These are phyloP conservation scores for Dexiosoma caninum DNA, from an alignment of 2,888 invertebrate genomes.

Conservation along the genomic window DNA sequence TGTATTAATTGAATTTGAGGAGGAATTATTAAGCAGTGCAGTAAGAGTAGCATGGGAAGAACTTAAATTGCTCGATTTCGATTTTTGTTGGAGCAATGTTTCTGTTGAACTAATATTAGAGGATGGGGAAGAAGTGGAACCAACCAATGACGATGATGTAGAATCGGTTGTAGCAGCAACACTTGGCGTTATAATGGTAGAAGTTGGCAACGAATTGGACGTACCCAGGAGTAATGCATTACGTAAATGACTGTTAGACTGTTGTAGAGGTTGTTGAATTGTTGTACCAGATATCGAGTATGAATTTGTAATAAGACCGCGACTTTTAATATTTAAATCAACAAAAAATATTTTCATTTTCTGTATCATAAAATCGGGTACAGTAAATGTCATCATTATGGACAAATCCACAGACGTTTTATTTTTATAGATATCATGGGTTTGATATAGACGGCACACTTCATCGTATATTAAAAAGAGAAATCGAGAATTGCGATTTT, in stretches of 20 bases:
- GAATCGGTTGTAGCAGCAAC: conserved; percentile 44
- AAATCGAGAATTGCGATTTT: conserved; percentile 81
- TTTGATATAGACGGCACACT: conserved; percentile 80
- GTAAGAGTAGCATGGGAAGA: conserved; percentile 77
- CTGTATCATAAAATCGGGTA: conserved; percentile 81
- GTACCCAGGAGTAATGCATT: conserved; percentile 75
- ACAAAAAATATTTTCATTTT: conserved; percentile 80
- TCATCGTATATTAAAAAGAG: conserved; percentile 82
- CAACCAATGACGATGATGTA: conserved; percentile 34
- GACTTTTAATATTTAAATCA: conserved; percentile 77
- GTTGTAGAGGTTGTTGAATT: conserved; percentile 39
- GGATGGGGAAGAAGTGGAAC: conserved; percentile 39
- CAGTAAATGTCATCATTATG: conserved; percentile 78
- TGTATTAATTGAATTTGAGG: conserved; percentile 51
- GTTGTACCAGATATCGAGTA: conserved; percentile 68
- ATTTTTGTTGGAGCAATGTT: conserved; percentile 46
- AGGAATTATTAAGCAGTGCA: conserved; percentile 74
- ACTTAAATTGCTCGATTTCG: conserved; percentile 72
- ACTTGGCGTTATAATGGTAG: conserved; percentile 13
- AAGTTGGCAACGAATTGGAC: conserved; percentile 43
- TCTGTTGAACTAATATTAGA: conserved; percentile 53
- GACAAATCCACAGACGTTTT: conserved; percentile 76
- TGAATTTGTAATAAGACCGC: conserved; percentile 76
- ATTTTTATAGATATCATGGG: conserved; percentile 79
- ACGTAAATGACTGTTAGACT: conserved; percentile 73